Percentiles rank a stretch among this genome's conserved stretches.
These are phyloP conservation scores for Toxostoma redivivum DNA, from an alignment of 2,113 vertebrate species.

Conservation along the genomic window DNA sequence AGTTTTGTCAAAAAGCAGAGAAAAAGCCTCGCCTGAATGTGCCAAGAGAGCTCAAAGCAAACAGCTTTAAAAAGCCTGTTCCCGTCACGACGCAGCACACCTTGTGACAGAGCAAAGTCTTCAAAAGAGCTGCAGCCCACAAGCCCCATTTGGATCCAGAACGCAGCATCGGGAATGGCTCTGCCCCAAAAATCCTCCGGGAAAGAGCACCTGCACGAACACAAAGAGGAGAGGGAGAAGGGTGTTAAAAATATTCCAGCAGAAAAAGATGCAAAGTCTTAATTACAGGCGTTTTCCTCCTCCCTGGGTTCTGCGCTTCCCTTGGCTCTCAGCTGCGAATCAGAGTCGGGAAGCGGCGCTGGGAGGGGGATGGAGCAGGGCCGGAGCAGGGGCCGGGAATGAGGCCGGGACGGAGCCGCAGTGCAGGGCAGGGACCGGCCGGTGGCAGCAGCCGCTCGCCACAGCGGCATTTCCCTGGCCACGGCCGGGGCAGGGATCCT, in stretches of 20 bases:
- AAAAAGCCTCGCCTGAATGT: neutral
- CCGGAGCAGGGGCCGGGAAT: too few relatives aligned
- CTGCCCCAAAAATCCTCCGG: neutral
- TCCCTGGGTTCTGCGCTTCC: neutral
- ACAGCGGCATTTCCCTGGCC: neutral
- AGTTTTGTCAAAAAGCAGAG: neutral
- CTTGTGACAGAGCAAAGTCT: neutral
- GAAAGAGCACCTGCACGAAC: neutral
- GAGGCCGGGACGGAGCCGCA: neutral
- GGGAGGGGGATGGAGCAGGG: neutral
- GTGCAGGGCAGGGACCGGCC: neutral
- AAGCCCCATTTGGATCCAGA: neutral
- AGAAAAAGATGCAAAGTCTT: neutral
- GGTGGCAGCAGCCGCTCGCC: constrained; percentile 33
- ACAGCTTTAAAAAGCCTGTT: neutral
- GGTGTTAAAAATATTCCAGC: neutral
- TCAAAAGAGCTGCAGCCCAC: neutral
- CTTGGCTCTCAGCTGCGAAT: neutral
- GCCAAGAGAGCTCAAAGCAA: neutral
- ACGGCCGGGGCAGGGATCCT: neutral
- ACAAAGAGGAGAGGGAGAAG: neutral
- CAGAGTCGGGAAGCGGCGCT: fast-evolving
- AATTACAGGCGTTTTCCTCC: neutral
- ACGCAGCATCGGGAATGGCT: fast-evolving
- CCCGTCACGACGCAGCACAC: neutral